Conservation (phyloP, 2,113 vertebrate genomes). For the Amphilophus citrinellus region DNA sequence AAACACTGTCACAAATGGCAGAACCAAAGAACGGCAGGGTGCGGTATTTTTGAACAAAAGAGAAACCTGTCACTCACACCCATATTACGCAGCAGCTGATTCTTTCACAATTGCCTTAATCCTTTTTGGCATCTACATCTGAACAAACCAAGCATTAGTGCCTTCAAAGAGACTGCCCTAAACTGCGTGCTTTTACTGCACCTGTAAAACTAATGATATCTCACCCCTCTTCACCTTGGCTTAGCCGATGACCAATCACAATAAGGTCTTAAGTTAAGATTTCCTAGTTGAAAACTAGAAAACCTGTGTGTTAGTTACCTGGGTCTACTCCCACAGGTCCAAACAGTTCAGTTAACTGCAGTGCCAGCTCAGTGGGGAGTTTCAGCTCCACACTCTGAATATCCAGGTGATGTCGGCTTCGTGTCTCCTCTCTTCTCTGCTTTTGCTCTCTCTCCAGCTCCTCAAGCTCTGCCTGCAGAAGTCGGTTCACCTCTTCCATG, state of each 20-base stretch:
- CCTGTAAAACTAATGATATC: not conserved
- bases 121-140: not conserved
- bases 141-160: not conserved
- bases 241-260: not conserved
- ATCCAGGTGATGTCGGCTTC: conserved; percentile 71
- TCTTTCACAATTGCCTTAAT: not conserved
- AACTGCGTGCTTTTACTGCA: not conserved
- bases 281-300: not conserved
- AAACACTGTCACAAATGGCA: not conserved
- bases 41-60: not conserved
- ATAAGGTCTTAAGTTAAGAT: not conserved
- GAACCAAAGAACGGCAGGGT: not conserved
- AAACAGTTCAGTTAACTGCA: conserved; percentile 95
- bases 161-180: not conserved
- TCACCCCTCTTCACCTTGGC: not conserved
- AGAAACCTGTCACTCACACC: not conserved
- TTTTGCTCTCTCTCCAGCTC: conserved; percentile 59
- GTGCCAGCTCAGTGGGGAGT: conserved; percentile 92
- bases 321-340: conserved; percentile 93
- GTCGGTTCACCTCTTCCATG: conserved; percentile 58
- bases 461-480: conserved; percentile 66
- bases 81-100: not conserved
- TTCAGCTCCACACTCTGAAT: conserved; percentile 92
- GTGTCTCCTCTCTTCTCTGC: conserved; percentile 15
- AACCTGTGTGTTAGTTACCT: conserved; percentile 83